Base-by-base conservation (phyloP, 2,888 invertebrate genomes). In the Charanyca ferruginea region DNA sequence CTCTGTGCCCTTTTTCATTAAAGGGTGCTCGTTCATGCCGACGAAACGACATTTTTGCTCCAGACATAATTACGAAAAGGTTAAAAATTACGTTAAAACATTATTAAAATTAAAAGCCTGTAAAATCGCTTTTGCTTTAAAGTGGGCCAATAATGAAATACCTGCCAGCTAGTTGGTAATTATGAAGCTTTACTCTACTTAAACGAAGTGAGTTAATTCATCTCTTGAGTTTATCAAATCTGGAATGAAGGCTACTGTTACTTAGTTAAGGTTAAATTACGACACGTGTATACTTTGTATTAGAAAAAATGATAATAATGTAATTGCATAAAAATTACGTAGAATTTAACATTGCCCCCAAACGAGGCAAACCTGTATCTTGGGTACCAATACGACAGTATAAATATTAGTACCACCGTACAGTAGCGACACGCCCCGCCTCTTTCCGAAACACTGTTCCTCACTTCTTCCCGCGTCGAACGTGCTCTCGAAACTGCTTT, bases 131-230 rank as follows among this genome's bases (percentile, higher is more conserved):
- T 51, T 51, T 23, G 28, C 23, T 1, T 45, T 13, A 54, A 68
- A 65, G 18, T 20, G 28, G n/a, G 20, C 22, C 9, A n/a, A 18
- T 47, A 22, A 72, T 65, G n/a, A 38, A 70, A 42, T 42, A 45
- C 1, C 25, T 20, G 13, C 20, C 66, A 35, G 20, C 16, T 20
- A 13, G 20, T 41, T 13, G 9, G 41, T 42, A 22, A 48, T 55
- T 41, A 64, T 55, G 23, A 20, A 72, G 7, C 53, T 53, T n/a
- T 28, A 45, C 28, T 53, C 6, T 23, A 53, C 7, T 52, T 53
- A 44, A 48, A 66, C 52, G n/a, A 58, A 73, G 20, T 23, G 11
- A 51, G 38, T 35, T 65, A 42, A 57, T 72, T 38, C 35, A 52
- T 45, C 20, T 38, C 66, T 48, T 28, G 18, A 42, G 18, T 66